Percentiles rank a stretch among this genome's conserved stretches.
Conservation (phyloP, 1,140 invertebrate species). For the Zaprionus taronus region DNA sequence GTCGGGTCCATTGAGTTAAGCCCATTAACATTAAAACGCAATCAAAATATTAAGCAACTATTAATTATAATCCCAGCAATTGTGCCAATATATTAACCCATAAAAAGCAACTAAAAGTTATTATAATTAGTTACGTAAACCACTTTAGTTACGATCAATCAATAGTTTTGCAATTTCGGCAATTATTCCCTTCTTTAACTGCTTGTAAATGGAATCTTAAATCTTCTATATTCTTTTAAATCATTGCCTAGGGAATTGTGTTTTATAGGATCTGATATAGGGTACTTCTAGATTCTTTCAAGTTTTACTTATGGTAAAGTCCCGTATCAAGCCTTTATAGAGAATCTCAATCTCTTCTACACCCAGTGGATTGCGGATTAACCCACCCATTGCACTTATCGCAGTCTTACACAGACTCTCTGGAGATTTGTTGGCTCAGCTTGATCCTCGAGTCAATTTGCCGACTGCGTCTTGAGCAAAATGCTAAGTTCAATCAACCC, state of each 20-base stretch:
- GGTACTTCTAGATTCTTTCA: no score
- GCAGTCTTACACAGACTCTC: background rate
- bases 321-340: background rate
- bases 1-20: constrained; percentile 20
- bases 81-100: background rate
- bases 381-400: background rate
- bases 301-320: no score
- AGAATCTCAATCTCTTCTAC: no score
- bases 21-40: constrained; percentile 33
- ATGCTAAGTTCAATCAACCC: constrained; percentile 68
- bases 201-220: background rate
- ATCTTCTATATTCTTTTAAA: no score
- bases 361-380: background rate
- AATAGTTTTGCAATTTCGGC: background rate
- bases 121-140: background rate
- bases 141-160: background rate
- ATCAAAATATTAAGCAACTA: constrained; percentile 44
- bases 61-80: constrained; percentile 40
- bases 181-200: background rate
- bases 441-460: constrained; percentile 36
- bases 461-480: constrained; percentile 22
- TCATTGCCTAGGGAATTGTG: no score
- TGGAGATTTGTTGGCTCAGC: constrained; percentile 39
- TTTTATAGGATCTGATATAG: no score
- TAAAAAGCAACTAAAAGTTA: background rate